Percentiles rank a stretch among this genome's conserved stretches.
These are phyloP conservation scores for Bradypodion ventrale DNA, from an alignment of 2,797 vertebrate genomes.

Conservation along the genomic window DNA sequence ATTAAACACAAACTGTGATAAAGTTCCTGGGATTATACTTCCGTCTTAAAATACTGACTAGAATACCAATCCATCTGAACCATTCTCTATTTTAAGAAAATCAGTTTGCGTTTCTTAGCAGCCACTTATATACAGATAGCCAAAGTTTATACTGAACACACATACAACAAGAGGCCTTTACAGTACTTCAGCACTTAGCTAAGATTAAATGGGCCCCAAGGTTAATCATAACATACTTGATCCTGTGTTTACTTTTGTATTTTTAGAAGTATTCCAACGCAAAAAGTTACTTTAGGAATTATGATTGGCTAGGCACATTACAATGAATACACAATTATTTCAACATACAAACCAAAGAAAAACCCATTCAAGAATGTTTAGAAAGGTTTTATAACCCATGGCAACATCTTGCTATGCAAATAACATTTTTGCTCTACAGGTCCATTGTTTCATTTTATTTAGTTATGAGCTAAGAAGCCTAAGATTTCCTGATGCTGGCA, in stretches of 20 bases:
- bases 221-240: constrained; percentile 42
- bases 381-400: constrained; percentile 76
- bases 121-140: constrained; percentile 62
- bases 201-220: constrained; percentile 57
- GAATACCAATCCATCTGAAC: constrained; percentile 39
- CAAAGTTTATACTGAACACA: constrained; percentile 56
- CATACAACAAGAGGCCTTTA: constrained; percentile 47
- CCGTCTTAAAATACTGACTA: constrained; percentile 34
- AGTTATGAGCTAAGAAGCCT: constrained; percentile 68
- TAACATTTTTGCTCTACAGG: constrained; percentile 57
- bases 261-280: constrained; percentile 64
- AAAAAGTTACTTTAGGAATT: constrained; percentile 54
- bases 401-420: constrained; percentile 69
- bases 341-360: constrained; percentile 61
- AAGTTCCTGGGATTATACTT: constrained; percentile 32
- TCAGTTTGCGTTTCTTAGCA: constrained; percentile 67
- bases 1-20: constrained; percentile 54
- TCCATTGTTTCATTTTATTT: constrained; percentile 63
- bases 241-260: constrained; percentile 64
- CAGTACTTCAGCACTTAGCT: constrained; percentile 51
- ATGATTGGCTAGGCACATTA: constrained; percentile 54
- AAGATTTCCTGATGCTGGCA: constrained; percentile 69
- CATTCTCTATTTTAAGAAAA: constrained; percentile 54
- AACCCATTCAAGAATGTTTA: constrained; percentile 65
- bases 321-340: constrained; percentile 63